Conservation (phyloP, 2,113 vertebrate genomes). For the Neofelis nebulosa region DNA sequence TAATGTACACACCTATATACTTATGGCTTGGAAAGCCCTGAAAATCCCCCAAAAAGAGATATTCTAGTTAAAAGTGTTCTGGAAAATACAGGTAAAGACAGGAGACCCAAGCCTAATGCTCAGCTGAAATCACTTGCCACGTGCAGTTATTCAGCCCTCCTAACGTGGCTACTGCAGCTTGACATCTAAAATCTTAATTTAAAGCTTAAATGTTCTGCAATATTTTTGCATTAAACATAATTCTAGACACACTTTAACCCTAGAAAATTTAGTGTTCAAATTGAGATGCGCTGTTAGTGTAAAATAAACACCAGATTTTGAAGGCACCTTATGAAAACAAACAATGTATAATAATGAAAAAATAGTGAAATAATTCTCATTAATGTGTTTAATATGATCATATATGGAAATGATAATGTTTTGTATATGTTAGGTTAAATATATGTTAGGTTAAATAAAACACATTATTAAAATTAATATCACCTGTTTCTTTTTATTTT, state of each 20-base stretch:
- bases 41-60: not conserved
- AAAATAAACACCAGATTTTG: not conserved
- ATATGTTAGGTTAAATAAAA: not conserved
- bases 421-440: not conserved
- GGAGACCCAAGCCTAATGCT: not conserved
- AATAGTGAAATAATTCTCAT: not conserved
- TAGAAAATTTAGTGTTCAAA: not conserved
- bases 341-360: not conserved
- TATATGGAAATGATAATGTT: not conserved
- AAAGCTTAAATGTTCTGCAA: not conserved
- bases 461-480: not conserved
- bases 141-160: fast-evolving
- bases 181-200: not conserved
- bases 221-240: not conserved
- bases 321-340: not conserved
- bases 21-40: not conserved
- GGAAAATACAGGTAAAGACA: not conserved
- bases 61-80: not conserved
- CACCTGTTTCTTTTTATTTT: not conserved
- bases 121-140: fast-evolving
- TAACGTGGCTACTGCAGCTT: not conserved
- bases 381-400: not conserved
- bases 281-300: not conserved
- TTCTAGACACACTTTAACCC: not conserved
- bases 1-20: not conserved